phyloP scores from a whole-genome alignment of 2,113 vertebrate species.

The Setophaga coronata region DNA sequence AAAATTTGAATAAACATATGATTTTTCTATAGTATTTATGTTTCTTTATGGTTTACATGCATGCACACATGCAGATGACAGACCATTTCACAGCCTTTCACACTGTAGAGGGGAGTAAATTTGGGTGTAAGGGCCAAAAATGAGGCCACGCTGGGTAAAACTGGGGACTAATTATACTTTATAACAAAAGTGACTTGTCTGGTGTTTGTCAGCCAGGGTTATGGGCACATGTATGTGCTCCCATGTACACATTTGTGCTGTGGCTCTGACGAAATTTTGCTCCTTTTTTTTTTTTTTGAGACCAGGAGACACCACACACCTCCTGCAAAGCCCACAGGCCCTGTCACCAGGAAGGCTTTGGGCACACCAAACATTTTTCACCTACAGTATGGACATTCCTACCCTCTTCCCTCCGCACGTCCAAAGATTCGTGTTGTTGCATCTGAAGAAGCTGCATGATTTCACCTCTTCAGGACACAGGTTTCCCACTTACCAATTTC shows the following conservation, averaged over 20 bases:
- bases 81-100: neutral
- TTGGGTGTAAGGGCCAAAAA: neutral
- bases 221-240: fast-evolving
- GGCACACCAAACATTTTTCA: neutral
- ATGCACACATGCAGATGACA: neutral
- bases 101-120: neutral
- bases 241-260: neutral
- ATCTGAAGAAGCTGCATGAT: neutral
- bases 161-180: neutral
- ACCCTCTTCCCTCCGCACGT: neutral
- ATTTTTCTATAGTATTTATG: neutral
- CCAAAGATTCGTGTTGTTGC: fast-evolving
- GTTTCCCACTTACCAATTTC: neutral
- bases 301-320: neutral
- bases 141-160: neutral
- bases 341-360: neutral
- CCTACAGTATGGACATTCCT: fast-evolving
- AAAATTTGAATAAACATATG: constrained; percentile 44
- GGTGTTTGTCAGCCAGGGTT: neutral
- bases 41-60: neutral
- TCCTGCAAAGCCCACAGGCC: neutral
- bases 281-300: neutral
- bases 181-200: neutral
- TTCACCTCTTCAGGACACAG: neutral
- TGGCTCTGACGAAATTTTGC: neutral